Conservation (phyloP, 2,113 vertebrate species). For the Vicugna pacos region DNA sequence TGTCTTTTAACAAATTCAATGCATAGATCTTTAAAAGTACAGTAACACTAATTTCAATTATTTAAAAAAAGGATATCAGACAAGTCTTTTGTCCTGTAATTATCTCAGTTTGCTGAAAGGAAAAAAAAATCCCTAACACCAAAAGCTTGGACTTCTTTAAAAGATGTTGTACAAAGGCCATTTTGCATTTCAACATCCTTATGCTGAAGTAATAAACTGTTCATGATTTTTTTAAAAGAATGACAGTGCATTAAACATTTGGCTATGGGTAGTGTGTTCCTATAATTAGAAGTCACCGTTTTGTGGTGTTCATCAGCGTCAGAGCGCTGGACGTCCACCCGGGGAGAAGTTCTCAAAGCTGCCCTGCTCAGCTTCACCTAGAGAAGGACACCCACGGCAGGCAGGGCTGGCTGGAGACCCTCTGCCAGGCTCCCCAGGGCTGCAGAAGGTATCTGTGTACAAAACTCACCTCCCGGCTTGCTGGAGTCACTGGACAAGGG, state of each 20-base stretch:
- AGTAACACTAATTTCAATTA: constrained; percentile 33
- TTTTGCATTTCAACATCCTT: constrained; percentile 69
- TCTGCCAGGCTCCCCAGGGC: constrained; percentile 35
- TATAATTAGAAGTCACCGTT: constrained; percentile 79
- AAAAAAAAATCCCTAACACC: background rate
- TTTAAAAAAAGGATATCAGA: background rate
- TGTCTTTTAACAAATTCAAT: constrained; percentile 49
- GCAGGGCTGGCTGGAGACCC: background rate
- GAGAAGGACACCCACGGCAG: constrained; percentile 56
- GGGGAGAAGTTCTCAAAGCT: constrained; percentile 73
- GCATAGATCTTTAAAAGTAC: constrained; percentile 7
- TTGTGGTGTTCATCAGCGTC: constrained; percentile 65
- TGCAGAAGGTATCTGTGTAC: background rate
- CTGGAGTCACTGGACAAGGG: constrained; percentile 92
- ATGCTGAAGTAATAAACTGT: constrained; percentile 64
- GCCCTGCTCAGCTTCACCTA: constrained; percentile 43
- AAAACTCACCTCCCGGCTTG: constrained; percentile 90
- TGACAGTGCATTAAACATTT: constrained; percentile 73
- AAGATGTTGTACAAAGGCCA: constrained; percentile 42
- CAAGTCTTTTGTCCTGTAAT: constrained; percentile 11
- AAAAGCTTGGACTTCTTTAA: background rate
- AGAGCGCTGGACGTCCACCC: constrained; percentile 44
- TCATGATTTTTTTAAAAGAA: constrained; percentile 71
- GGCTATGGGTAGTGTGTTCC: constrained; percentile 74
- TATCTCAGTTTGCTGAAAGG: background rate